phyloP scores from a whole-genome alignment of 2,113 vertebrate genomes.

The Thalassarche chlororhynchos region DNA sequence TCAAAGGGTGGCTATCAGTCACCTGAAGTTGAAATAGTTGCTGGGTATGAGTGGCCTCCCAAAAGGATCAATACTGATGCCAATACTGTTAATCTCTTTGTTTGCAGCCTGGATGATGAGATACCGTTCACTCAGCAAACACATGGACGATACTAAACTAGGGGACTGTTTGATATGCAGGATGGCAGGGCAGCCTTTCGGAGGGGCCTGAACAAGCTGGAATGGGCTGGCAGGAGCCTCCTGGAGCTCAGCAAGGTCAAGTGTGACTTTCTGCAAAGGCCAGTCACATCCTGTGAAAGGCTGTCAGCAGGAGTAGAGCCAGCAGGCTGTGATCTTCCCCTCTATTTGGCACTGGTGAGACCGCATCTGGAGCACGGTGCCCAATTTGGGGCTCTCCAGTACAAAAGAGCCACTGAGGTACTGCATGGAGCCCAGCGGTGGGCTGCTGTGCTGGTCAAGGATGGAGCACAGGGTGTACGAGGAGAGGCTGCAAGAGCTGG shows the following conservation, averaged over 20 bases:
- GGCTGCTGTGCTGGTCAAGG: no score
- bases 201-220: background rate
- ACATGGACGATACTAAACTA: background rate
- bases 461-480: no score
- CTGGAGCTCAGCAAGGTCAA: background rate
- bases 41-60: background rate
- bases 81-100: background rate
- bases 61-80: background rate
- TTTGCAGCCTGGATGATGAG: background rate
- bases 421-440: rapidly evolving
- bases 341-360: background rate
- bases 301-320: background rate
- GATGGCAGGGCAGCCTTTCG: background rate
- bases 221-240: background rate
- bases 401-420: background rate
- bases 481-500: background rate
- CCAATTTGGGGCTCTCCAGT: background rate
- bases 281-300: no score
- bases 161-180: no score
- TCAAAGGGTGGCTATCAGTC: background rate
- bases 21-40: background rate
- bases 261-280: background rate
- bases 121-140: background rate
- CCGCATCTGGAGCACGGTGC: background rate
- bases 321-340: background rate